Evolutionary conservation across 2,888 invertebrate species (phyloP), one percentile per base, ranked within the genome.

Genomic region (Dynastes grantii): DNA sequence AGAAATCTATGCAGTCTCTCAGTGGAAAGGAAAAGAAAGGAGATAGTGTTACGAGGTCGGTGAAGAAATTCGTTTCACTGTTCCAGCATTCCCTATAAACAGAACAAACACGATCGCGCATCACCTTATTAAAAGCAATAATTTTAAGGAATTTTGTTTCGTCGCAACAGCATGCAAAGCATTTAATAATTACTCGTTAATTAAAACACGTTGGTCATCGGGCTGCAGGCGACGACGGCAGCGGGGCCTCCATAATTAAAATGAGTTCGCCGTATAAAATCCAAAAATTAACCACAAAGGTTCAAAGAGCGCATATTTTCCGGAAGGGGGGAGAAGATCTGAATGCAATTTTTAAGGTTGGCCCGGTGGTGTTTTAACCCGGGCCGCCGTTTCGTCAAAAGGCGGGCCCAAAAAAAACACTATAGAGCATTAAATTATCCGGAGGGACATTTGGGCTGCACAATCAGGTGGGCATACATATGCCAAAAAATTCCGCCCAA

Each of bases 401-500:
- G 86, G 86, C 86, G 85, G 84, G 82, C 84, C 84, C 84, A 84
- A 88, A 88, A 88, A 88, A 88, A 88, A 88, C 88, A 87, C 87
- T 87, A 87, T 87, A 86, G 87, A 85, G 87, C 87, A 88, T 88
- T 88, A 87, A 88, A 87, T 88, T 88, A 88, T 87, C 86, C 85
- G 85, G 82, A 80, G 77, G 79, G 80, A 80, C 81, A 84, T 84
- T 85, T n/a, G n/a, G n/a, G n/a, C n/a, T n/a, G n/a, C 85, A 87
- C 86, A 87, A 87, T 87, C 86, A 87, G 85, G 86, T 85, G 86
- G 87, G 87, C 88, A 87, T 88, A 87, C 88, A 87, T 87, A 88
- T 88, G 88, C 88, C 88, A 88, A 88, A 88, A 88, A 88, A 88
- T 88, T 88, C 87, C 87, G 85, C 86, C 87, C 88, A 88, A 88